Evolutionary conservation across 2,113 vertebrate genomes (phyloP), one percentile per base, ranked within the genome.

Genomic region (Regulus satrapa): DNA sequence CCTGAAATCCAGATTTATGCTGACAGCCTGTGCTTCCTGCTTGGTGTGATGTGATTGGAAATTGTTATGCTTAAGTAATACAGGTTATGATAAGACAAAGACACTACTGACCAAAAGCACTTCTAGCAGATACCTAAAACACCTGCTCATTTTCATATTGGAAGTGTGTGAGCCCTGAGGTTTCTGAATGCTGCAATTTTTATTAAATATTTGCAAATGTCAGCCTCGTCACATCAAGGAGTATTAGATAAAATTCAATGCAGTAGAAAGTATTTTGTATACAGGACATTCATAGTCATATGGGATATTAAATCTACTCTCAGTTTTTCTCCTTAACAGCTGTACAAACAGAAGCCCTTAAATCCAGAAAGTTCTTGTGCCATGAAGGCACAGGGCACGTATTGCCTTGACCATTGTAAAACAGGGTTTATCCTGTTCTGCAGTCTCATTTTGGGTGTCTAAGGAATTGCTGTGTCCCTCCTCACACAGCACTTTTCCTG

Each of bases 21-120:
- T 95, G 95, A 94, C 96, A 94, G 34, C 69, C 73, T 91, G 64
- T 84, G 88, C 85, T 95, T 83, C 85, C 48, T 94, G 32, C 48
- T 91, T 87, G 95, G 80, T 25, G 32, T 88, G 69, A 92, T 87
- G 85, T 34, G 85, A 74, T 95, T 87, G 89, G 74, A 55, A 90
- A 92, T 78, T 40, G 69, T 92, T 90, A 34, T 62, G 83, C 83
- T 85, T 88, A 85, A 92, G 52, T 82, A 91, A 73, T 83, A 92
- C 85, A 85, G 94, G 92, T 90, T 95, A 45, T 83, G 89, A 14
- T 85, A 62, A 94, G 90, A 78, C 36, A 74, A 12, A 52, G 90
- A 54, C 1, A 21, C 40, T 51, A n/a, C 25, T 36, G 43, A 64
- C 81, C 90, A 49, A 88, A 79, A 93, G 63, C 58, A 55, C 55